Percentiles rank a stretch among this genome's conserved stretches.
phyloP scores from a whole-genome alignment of 2,797 vertebrate genomes.

The Thripadectes ignobilis region DNA sequence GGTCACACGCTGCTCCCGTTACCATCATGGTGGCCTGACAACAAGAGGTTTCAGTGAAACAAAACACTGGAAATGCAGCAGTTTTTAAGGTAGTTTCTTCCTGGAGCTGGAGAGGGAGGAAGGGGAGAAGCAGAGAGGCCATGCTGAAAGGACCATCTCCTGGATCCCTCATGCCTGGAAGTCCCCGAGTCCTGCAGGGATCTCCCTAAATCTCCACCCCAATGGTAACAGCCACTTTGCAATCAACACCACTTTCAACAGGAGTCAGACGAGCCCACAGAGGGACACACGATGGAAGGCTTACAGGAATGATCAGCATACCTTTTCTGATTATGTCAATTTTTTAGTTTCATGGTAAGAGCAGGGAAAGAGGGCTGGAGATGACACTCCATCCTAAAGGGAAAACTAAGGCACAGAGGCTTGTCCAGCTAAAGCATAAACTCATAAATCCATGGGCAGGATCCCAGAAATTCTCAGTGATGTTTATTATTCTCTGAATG shows the following conservation, averaged over 20 bases:
- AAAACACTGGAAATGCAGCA: accelerated
- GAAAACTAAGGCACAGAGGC: slow-evolving; percentile 8
- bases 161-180: neutral
- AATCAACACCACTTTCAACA: neutral
- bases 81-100: neutral
- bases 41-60: neutral
- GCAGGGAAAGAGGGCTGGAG: neutral
- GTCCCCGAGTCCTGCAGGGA: neutral
- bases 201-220: neutral
- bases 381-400: neutral
- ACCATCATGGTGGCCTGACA: neutral
- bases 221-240: neutral
- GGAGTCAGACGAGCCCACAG: neutral
- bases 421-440: neutral
- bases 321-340: neutral
- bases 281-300: accelerated
- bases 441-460: slow-evolving; percentile 8
- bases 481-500: slow-evolving; percentile 57
- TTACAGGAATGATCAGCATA: neutral
- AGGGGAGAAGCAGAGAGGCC: neutral
- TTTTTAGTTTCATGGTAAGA: neutral
- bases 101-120: neutral
- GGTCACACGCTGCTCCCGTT: neutral
- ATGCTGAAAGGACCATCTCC: neutral
- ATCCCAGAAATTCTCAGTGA: slow-evolving; percentile 21